Evolutionary conservation across 1,140 invertebrate species (phyloP).

Genomic region (Ceratoteleas bidentatus): DNA sequence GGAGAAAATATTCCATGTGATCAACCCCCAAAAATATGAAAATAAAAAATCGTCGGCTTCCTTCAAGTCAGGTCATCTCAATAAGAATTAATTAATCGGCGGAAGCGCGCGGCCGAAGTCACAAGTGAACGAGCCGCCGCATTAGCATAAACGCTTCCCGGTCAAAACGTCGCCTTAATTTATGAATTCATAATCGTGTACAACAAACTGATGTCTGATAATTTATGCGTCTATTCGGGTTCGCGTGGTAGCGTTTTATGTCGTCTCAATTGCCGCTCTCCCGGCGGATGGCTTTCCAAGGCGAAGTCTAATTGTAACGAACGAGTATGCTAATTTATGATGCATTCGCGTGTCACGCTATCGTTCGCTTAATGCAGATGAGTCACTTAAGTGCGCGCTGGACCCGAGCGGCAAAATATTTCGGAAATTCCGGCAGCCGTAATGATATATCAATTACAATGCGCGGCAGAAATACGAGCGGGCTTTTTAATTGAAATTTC

Average conservation of each 20-base stretch:
- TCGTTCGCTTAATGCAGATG: constrained; percentile 65
- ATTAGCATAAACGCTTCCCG: constrained; percentile 4
- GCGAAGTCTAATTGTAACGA: constrained; percentile 70
- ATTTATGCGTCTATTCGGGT: constrained; percentile 39
- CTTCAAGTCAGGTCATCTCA: too few relatives aligned
- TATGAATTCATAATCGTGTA: constrained; percentile 20
- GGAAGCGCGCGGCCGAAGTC: too few relatives aligned
- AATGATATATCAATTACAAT: constrained; percentile 50
- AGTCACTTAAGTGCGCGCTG: constrained; percentile 56
- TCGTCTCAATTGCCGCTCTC: constrained; percentile 33
- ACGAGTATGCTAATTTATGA: constrained; percentile 72
- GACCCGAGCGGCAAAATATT: constrained; percentile 43
- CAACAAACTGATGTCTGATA: constrained; percentile 37
- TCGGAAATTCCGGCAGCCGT: constrained; percentile 42
- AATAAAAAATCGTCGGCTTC: too few relatives aligned
- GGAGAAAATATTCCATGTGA: too few relatives aligned
- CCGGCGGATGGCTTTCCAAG: constrained; percentile 38
- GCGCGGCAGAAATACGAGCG: constrained; percentile 11
- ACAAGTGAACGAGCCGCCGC: neutral
- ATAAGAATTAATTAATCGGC: too few relatives aligned
- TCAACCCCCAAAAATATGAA: too few relatives aligned
- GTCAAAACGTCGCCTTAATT: constrained; percentile 16
- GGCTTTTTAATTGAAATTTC: constrained; percentile 34
- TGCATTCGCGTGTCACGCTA: constrained; percentile 68
- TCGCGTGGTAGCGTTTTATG: constrained; percentile 22